phyloP scores from a whole-genome alignment of 2,113 vertebrate genomes.

The Nothocercus julius region DNA sequence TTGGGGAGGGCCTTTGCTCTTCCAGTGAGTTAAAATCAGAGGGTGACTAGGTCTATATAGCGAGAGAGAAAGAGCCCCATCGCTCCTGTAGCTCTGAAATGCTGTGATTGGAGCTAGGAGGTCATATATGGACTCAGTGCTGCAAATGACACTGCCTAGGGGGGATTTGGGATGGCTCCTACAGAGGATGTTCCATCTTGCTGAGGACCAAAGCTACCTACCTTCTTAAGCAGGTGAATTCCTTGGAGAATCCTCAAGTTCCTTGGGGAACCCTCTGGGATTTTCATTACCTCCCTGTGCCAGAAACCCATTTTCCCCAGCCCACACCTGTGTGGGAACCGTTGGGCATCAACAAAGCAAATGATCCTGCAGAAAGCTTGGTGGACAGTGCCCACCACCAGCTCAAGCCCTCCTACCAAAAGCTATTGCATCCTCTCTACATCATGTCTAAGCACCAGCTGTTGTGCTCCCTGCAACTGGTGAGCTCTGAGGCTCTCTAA shows the following conservation, averaged over 20 bases:
- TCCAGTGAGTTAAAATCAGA: neutral
- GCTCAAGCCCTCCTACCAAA: rapidly evolving
- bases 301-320: neutral
- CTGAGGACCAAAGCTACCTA: neutral
- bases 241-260: neutral
- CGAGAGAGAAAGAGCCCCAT: rapidly evolving
- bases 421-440: neutral
- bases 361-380: neutral
- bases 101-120: neutral
- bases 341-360: neutral
- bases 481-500: neutral
- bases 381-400: neutral
- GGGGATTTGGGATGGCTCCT: neutral
- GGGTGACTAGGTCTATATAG: neutral
- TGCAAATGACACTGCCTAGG: neutral
- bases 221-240: neutral
- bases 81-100: neutral
- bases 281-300: neutral
- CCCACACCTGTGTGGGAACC: neutral
- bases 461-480: neutral
- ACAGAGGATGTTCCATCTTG: rapidly evolving
- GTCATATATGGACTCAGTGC: neutral
- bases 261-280: neutral
- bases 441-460: neutral
- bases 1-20: too few species aligned